Percentiles rank a stretch among this genome's conserved stretches.
Evolutionary conservation across 2,888 invertebrate genomes (phyloP).

Genomic region (Plagiodera versicolora): DNA sequence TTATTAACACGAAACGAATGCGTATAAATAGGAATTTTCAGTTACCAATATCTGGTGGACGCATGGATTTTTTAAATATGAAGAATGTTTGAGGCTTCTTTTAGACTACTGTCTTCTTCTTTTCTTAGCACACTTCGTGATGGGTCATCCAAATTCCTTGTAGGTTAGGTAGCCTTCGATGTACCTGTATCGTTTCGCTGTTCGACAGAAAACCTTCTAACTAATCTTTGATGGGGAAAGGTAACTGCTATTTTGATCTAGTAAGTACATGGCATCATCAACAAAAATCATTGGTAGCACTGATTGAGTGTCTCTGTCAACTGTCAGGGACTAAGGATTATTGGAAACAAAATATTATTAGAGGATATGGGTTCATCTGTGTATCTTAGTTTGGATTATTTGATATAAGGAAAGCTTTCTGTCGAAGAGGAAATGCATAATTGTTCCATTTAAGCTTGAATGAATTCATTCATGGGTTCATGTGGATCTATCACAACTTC

Average conservation of each 20-base stretch:
- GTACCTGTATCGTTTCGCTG: slow-evolving; percentile 23
- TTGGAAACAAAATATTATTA: no score
- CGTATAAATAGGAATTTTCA: slow-evolving; percentile 26
- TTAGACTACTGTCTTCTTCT: slow-evolving; percentile 34
- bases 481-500: neutral
- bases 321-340: no score
- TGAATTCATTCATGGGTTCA: slow-evolving; percentile 7
- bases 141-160: slow-evolving; percentile 57
- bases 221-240: no score
- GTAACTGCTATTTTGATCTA: no score
- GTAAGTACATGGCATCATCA: no score
- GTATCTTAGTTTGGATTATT: no score
- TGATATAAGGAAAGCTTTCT: neutral
- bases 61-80: slow-evolving; percentile 46
- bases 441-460: slow-evolving; percentile 21
- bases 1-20: slow-evolving; percentile 31
- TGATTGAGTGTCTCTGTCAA: no score
- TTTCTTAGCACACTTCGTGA: slow-evolving; percentile 43
- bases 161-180: slow-evolving; percentile 43
- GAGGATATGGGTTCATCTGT: no score
- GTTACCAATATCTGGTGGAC: slow-evolving; percentile 33
- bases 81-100: slow-evolving; percentile 48
- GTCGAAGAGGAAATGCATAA: slow-evolving; percentile 19
- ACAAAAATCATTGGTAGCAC: no score
- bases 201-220: slow-evolving; percentile 7